Base-by-base conservation (phyloP, 2,113 vertebrate genomes). In the Stegostoma tigrinum region DNA sequence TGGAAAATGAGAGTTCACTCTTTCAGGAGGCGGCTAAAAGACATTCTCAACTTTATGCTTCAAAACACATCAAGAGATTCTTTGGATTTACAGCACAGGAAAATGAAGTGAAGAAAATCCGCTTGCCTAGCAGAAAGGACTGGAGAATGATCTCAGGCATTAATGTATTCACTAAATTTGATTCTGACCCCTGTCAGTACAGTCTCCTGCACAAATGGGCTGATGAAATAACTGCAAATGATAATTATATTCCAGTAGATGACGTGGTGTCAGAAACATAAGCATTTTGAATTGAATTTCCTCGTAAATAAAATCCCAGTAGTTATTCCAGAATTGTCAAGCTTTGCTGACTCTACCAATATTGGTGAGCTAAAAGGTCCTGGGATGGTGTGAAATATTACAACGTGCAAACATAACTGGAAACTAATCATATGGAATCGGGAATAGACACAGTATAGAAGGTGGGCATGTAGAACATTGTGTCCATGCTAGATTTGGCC, bases 31-130 rank as follows among this genome's bases (percentile, higher is more conserved):
- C 97, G 0, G 96, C 97, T 0, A 96, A 98, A 21, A 97, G 97
- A 93, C 97, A 98, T 94, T 97, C 97, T 3, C 96, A 96, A 90
- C 96, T 98, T 48, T 97, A 97, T 21, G 97, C 97, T 91, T 96
- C 70, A 96, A 96, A 97, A 91, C 97, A 97, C 0, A 96, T 98
- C 30, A 97, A 96, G 96, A 98, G 97, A 66, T 97, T 98, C 48
- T 98, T 98, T 96, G 98, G 98, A 78, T 97, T 98, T 93, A n/a
- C 95, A 93, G 97, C 98, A 45, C 97, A 97, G 67, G 96, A 96
- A 27, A 96, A 97, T 96, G 96, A 97, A 0, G 66, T 98, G 12
- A 96, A 96, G 90, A 96, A 97, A 95, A 97, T 98, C 21, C 97
- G 97, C 0, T 97, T 98, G 83, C 98, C 97, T 2, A 97, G 97